These are phyloP conservation scores for Lithobates pipiens DNA, from an alignment of 2,797 vertebrate genomes.

Conservation along the genomic window DNA sequence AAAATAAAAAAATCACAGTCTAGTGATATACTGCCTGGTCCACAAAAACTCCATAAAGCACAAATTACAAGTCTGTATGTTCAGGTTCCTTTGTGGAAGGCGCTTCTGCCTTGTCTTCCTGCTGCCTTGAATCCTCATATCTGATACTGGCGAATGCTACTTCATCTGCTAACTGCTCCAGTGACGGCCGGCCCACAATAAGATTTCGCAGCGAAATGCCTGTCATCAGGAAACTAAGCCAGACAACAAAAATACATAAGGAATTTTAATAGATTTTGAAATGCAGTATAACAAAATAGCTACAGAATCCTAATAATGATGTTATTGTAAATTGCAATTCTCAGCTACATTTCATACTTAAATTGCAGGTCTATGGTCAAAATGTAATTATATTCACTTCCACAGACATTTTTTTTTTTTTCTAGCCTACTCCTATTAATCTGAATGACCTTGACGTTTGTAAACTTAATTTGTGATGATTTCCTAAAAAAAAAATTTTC, in stretches of 20 bases:
- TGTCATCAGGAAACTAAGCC: constrained; percentile 87
- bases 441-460: no score
- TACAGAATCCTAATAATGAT: no score
- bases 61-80: constrained; percentile 48
- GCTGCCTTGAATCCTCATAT: constrained; percentile 66
- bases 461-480: no score
- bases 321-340: no score
- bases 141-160: constrained; percentile 87
- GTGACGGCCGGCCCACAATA: constrained; percentile 81
- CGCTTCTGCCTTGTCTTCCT: constrained; percentile 36
- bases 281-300: neutral
- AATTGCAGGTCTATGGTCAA: no score
- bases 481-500: no score
- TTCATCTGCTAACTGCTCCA: constrained; percentile 87
- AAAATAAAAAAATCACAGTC: neutral
- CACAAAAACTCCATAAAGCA: neutral
- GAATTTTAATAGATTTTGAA: neutral
- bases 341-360: no score
- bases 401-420: no score
- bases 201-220: constrained; percentile 89
- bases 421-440: no score
- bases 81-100: constrained; percentile 2
- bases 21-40: neutral
- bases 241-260: neutral
- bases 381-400: no score